phyloP scores from a whole-genome alignment of 2,888 invertebrate genomes.

The Hedychridium roseum region DNA sequence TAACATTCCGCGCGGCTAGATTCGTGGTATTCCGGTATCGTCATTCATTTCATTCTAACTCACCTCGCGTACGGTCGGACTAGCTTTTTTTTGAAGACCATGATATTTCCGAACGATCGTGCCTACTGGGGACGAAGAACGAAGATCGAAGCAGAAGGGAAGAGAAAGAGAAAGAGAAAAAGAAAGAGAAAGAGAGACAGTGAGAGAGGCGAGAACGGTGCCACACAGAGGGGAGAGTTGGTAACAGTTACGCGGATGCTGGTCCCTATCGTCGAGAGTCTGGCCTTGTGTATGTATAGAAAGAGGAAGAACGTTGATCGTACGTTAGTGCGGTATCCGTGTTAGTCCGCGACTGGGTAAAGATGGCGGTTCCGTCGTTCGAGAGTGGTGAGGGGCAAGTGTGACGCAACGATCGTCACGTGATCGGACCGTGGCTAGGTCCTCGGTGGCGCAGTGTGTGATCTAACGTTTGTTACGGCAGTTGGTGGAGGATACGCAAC shows the following conservation, averaged over 20 bases:
- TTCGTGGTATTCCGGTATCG: constrained; percentile 7
- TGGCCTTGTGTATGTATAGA: neutral
- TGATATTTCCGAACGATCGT: constrained; percentile 1
- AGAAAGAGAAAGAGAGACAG: neutral
- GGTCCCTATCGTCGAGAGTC: too few relatives aligned
- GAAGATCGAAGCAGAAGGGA: too few relatives aligned
- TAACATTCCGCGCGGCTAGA: neutral
- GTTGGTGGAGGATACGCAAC: constrained; percentile 44
- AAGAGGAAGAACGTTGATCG: constrained; percentile 13
- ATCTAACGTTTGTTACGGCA: constrained; percentile 59
- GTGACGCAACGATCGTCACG: constrained; percentile 62
- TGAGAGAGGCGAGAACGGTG: too few relatives aligned
- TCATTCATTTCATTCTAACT: too few relatives aligned
- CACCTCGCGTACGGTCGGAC: constrained; percentile 9
- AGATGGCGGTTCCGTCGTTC: constrained; percentile 52
- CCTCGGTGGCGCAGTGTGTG: constrained; percentile 55
- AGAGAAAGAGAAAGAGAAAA: neutral
- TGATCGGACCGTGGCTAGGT: constrained; percentile 59
- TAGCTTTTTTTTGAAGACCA: constrained; percentile 2
- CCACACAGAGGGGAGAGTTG: too few relatives aligned
- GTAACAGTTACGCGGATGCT: too few relatives aligned
- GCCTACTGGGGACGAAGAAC: neutral
- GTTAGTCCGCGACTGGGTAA: constrained; percentile 42
- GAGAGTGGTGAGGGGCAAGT: constrained; percentile 45
- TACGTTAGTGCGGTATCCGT: constrained; percentile 27